Base-by-base conservation (phyloP, 2,888 invertebrate genomes). In the Xanthostigma xanthostigma region DNA sequence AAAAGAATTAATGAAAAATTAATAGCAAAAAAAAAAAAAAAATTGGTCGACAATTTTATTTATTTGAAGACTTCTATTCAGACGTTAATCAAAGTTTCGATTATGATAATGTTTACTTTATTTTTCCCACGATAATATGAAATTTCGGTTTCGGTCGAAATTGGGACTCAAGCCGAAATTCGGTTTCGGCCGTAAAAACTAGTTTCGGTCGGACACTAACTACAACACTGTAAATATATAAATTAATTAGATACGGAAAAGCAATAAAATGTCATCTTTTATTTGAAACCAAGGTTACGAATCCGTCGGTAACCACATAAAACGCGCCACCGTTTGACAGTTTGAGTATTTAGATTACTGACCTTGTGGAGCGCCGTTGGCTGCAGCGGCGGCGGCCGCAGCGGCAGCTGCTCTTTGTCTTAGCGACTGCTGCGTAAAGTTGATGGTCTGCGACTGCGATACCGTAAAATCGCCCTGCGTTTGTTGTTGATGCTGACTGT, bases 381-480 rank as follows among this genome's bases (percentile, higher is more conserved):
- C n/a, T 51, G 44, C 54, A 27, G 27, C 33, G 9, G 38, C 33
- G 2, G 58, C 51, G 66, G 66, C 52, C 64, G 64, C 43, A 64
- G 64, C 48, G 62, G 57, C 46, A 66, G 57, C 50, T 13, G 69
- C 68, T 50, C 81, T 69, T 58, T 77, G 73, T 49, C 79, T 71
- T 64, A 83, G 68, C 39, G 70, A 72, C 60, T 83, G 84, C 62
- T 86, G 86, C 33, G 82, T 81, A 66, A 88, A 88, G 70, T 85
- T 89, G 63, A 89, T 86, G 54, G 86, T 86, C 67, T 89, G 89
- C 57, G 84, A 80, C 70, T 88, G 89, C 38, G 86, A 83, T 64
- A 86, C 78, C 40, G 83, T 81, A 63, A 86, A 87, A 53, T 81
- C 79, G 56, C 71, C 71, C 41, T 72, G 72, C 47, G 68, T 66